Conservation (phyloP, 2,113 vertebrate species). For the Dendrocopos noguchii region DNA sequence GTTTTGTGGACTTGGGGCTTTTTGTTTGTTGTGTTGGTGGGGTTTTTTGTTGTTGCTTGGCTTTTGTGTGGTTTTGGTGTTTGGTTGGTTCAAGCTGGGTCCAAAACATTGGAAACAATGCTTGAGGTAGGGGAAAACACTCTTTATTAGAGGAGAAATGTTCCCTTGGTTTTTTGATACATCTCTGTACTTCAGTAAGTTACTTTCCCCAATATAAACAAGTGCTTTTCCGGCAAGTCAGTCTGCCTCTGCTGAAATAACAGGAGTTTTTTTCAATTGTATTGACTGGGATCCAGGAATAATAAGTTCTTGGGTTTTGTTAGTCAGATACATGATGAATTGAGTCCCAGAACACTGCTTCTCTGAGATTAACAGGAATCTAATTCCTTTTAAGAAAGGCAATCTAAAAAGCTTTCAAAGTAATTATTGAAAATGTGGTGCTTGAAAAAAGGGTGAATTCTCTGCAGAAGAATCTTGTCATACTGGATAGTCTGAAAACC, state of each 20-base stretch:
- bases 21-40: too few relatives aligned
- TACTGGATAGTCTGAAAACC: not conserved
- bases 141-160: not conserved
- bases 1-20: not conserved
- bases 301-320: not conserved
- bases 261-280: not conserved
- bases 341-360: not conserved
- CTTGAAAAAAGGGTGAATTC: not conserved
- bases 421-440: not conserved
- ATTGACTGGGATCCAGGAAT: conserved; percentile 37
- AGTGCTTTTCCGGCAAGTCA: not conserved
- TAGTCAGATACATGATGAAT: not conserved
- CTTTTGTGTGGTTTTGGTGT: not conserved
- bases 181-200: not conserved
- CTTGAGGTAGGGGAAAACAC: not conserved
- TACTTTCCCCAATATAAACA: not conserved
- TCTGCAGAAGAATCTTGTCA: not conserved
- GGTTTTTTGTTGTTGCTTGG: too few relatives aligned
- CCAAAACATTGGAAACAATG: not conserved
- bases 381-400: not conserved
- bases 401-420: not conserved
- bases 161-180: not conserved
- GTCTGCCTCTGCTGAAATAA: conserved; percentile 8
- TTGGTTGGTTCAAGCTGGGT: not conserved
- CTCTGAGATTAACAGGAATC: not conserved